Evolutionary conservation across 2,797 vertebrate species (phyloP).

Genomic region (Falco concolor): DNA sequence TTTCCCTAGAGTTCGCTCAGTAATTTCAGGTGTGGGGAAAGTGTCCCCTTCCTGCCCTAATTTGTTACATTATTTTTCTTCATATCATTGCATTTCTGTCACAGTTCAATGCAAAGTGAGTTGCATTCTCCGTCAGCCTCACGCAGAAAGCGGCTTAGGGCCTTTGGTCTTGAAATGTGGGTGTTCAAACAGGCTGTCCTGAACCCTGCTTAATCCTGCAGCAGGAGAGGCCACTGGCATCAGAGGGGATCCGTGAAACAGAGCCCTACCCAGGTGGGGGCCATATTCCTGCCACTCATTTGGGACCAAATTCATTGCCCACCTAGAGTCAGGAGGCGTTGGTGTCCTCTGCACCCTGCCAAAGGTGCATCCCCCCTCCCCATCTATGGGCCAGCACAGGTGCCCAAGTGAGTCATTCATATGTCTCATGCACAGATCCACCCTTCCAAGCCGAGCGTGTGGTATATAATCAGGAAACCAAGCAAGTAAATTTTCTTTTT

Average conservation of each 20-base stretch:
- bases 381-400: accelerated
- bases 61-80: not conserved
- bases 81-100: not conserved
- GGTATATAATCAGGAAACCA: not conserved
- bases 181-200: not conserved
- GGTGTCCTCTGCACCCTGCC: not conserved
- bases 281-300: not conserved
- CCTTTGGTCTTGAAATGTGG: not conserved
- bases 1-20: not conserved
- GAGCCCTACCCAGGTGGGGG: not conserved
- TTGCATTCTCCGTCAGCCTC: not conserved
- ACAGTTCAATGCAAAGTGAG: not conserved
- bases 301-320: not conserved
- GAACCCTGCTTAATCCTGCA: not conserved
- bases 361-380: not conserved
- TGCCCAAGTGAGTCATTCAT: not conserved
- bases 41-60: not conserved
- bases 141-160: not conserved
- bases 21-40: not conserved
- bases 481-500: not conserved
- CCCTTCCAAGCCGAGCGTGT: not conserved
- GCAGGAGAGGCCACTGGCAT: not conserved
- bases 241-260: not conserved
- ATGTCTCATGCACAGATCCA: not conserved
- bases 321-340: not conserved